Evolutionary conservation across 2,888 invertebrate genomes (phyloP).

Genomic region (Xanthia icteritia): DNA sequence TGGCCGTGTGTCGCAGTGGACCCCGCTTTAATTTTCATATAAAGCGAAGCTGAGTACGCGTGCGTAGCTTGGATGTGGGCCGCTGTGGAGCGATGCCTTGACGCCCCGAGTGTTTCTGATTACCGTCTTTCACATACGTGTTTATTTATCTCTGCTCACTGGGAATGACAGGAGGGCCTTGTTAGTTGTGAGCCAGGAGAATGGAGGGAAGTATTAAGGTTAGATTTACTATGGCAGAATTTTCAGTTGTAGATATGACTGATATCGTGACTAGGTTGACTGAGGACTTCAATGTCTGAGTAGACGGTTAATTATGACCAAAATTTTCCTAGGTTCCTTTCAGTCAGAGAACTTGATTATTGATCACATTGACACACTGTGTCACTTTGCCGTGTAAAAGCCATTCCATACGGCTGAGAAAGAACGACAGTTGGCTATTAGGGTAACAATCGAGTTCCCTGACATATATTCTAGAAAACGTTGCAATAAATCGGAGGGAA

Average conservation of each 20-base stretch:
- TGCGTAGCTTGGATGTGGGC: not conserved
- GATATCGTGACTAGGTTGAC: not conserved
- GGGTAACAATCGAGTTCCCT: not conserved
- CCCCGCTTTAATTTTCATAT: too few species aligned
- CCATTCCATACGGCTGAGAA: not conserved
- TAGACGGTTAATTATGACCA: too few species aligned
- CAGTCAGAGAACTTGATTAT: not conserved
- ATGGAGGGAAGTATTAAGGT: not conserved
- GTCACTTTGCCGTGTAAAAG: not conserved
- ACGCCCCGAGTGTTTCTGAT: conserved; percentile 31
- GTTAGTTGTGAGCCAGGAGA: not conserved
- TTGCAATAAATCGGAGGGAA: not conserved
- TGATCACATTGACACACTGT: not conserved
- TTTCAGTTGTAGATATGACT: not conserved
- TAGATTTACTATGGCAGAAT: not conserved
- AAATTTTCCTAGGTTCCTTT: not conserved
- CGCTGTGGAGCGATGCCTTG: not conserved
- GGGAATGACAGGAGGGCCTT: conserved; percentile 40
- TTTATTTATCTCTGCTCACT: conserved; percentile 20
- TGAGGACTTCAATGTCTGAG: not conserved
- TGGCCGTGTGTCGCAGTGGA: not conserved
- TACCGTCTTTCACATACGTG: conserved; percentile 28
- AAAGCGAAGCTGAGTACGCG: not conserved
- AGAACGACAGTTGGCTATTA: not conserved
- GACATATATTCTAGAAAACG: too few species aligned